These are phyloP conservation scores for Lasaia peninsularis DNA, from an alignment of 1,140 invertebrate genomes.

Conservation along the genomic window DNA sequence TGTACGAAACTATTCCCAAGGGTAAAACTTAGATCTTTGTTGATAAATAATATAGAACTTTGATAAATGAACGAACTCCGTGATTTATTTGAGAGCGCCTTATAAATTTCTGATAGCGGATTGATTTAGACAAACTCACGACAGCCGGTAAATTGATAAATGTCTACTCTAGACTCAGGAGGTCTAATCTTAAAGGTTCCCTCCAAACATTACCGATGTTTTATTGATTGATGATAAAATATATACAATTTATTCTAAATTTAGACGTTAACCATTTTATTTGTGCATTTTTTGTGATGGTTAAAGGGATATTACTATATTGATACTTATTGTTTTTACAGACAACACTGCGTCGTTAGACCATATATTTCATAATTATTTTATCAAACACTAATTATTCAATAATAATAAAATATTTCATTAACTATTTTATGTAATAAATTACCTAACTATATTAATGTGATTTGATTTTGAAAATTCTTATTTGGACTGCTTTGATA, in stretches of 20 bases:
- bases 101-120: slow-evolving; percentile 42
- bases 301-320: no score
- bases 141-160: slow-evolving; percentile 47
- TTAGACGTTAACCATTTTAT: no score
- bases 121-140: slow-evolving; percentile 45
- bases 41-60: slow-evolving; percentile 42
- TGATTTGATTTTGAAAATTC: no score
- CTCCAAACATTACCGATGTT: background rate
- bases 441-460: no score
- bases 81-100: slow-evolving; percentile 50
- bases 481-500: no score
- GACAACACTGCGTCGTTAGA: no score
- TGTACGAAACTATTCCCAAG: slow-evolving; percentile 6
- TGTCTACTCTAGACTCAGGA: slow-evolving; percentile 26
- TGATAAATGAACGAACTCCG: slow-evolving; percentile 42
- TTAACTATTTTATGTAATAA: no score
- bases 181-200: slow-evolving; percentile 32
- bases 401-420: no score
- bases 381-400: no score
- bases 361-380: no score
- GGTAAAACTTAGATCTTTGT: slow-evolving; percentile 15
- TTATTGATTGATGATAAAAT: background rate
- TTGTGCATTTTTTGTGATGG: no score
- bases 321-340: no score
- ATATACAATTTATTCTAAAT: background rate